phyloP scores from a whole-genome alignment of 2,888 invertebrate genomes.

The Pogonocherus hispidulus region DNA sequence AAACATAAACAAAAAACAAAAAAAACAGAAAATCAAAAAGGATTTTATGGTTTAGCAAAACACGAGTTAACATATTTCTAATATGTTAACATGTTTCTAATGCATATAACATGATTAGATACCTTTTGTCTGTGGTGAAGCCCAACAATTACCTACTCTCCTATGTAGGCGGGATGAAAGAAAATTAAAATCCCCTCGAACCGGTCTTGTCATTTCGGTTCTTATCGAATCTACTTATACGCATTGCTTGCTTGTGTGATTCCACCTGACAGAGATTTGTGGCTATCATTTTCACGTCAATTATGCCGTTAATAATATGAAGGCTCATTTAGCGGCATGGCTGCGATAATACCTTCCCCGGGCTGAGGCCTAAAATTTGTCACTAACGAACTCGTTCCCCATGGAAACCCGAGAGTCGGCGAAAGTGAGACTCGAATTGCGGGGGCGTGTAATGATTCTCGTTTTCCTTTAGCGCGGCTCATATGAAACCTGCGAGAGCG shows the following conservation, averaged over 20 bases:
- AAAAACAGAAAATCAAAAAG: too few relatives aligned
- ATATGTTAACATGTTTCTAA: too few relatives aligned
- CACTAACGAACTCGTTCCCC: slow-evolving; percentile 40
- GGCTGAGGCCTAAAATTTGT: slow-evolving; percentile 37
- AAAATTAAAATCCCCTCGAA: slow-evolving; percentile 18
- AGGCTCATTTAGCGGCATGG: slow-evolving; percentile 39
- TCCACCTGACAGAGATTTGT: slow-evolving; percentile 25
- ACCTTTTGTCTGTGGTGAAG: too few relatives aligned
- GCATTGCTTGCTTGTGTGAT: slow-evolving; percentile 11
- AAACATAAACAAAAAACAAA: too few relatives aligned
- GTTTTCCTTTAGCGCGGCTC: slow-evolving; percentile 35
- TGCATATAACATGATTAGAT: neutral
- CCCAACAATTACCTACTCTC: too few relatives aligned
- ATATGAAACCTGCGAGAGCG: slow-evolving; percentile 25
- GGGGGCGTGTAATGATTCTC: slow-evolving; percentile 36
- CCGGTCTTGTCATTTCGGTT: slow-evolving; percentile 4
- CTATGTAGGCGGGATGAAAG: neutral
- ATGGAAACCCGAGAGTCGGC: slow-evolving; percentile 45
- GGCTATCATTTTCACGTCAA: slow-evolving; percentile 44
- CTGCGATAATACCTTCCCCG: slow-evolving; percentile 42
- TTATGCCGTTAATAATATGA: slow-evolving; percentile 46
- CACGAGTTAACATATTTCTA: too few relatives aligned
- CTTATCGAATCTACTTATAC: slow-evolving; percentile 13
- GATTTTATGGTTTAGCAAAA: too few relatives aligned
- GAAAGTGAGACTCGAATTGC: slow-evolving; percentile 41